Evolutionary conservation across 2,113 vertebrate species (phyloP), one percentile per base, ranked within the genome.

Genomic region (Odontophorus gujanensis): DNA sequence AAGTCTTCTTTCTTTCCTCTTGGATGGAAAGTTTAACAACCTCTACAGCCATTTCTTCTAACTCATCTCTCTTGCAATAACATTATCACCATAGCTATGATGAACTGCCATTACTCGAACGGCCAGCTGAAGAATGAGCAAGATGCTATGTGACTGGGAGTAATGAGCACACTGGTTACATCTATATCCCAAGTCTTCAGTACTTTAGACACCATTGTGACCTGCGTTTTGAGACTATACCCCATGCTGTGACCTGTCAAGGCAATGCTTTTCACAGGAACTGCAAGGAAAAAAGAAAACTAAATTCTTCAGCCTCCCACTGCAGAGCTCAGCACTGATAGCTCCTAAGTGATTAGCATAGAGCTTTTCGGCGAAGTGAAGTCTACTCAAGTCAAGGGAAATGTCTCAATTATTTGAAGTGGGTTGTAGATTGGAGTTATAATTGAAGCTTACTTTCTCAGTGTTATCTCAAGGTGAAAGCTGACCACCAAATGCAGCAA

Each of bases 331-430:
- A 71, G 66, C 24, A 26, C 6, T 2, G 6, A 14, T 3, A 67
- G 36, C 42, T 42, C 50, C 75, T 26, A 50, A 10, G 7, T 13
- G 32, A 65, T 51, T 3, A 2, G 20, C 20, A 79, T 4, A 34
- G 25, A 76, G 53, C 14, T 79, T 32, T 21, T 57, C 88, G 59
- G 36, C 91, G 75, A 66, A 68, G 81, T 67, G 15, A 92, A 90
- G 74, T 76, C 86, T 86, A 82, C 85, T 92, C 74, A 11, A 89
- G 83, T 71, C 65, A 58, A 34, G 50, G n/a, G 21, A 95, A 87
- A 89, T 82, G 61, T 47, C 87, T 62, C 89, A 84, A 63, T 94
- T 96, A 73, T 43, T 81, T 93, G 51, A 92, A 93, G 92, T 66
- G 84, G 61, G 18, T 8, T 85, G 65, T 30, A 72, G 86, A 92